Evolutionary conservation across 37 sponge, comb jelly and placozoan genomes (phyloP), one percentile per base, ranked within the genome.

Genomic region (Agelas oroides): DNA sequence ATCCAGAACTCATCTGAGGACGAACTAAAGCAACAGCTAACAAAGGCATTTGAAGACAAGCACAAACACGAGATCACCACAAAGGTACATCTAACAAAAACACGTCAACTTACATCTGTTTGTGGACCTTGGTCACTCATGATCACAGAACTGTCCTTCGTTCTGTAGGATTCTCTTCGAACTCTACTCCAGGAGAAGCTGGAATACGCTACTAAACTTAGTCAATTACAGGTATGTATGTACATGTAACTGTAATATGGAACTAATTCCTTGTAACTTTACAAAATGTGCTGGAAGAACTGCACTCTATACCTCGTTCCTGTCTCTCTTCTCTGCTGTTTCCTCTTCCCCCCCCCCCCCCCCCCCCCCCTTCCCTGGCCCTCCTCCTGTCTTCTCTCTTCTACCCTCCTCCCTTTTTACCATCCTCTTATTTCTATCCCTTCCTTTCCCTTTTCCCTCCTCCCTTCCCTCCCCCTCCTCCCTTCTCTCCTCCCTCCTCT

Each of bases 111-210:
- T n/a, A n/a, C n/a, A n/a, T n/a, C n/a, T n/a, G n/a, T n/a, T n/a
- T n/a, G n/a, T n/a, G n/a, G n/a, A n/a, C n/a, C n/a, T n/a, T n/a
- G n/a, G n/a, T n/a, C n/a, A n/a, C 46, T 46, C 46, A 46, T 61
- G n/a, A n/a, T 27, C 27, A 13, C 2, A 61, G 27, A 61, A 61
- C 27, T 61, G 31, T 75, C n/a, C 55, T 1, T 6, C 8, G 36
- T 15, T 3, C 18, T 74, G 23, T 24, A 88, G 88, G 82, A 88
- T 23, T 36, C 76, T n/a, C 18, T 88, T 19, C 73, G 78, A 36
- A 62, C 46, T 40, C 36, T 91, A n/a, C 67, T 91, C 18, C 92
- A 91, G 63, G 92, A 91, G 79, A 91, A 86, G 62, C 61, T 91
- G 31, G 87, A 86, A 53, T 81, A 53, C 70, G 52, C 54, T 0